Conservation (phyloP, 2,888 invertebrate species). For the Pimpla rufipes region DNA sequence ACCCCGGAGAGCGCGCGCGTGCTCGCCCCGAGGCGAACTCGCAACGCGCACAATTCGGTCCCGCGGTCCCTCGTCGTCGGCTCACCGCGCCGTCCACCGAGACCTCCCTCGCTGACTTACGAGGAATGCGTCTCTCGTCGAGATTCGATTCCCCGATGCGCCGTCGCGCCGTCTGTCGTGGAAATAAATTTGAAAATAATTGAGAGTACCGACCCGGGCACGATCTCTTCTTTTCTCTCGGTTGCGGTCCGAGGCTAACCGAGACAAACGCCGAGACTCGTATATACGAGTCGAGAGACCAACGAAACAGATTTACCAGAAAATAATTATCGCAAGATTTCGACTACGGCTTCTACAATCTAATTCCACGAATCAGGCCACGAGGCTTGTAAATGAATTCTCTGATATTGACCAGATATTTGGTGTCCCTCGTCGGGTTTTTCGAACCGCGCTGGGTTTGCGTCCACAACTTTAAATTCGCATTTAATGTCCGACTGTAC, state of each 20-base stretch:
- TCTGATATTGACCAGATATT: no score
- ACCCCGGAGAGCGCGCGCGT: constrained; percentile 51
- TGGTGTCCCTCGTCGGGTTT: no score
- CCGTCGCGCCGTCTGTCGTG: constrained; percentile 48
- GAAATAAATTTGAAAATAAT: constrained; percentile 68
- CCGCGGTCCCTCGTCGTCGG: constrained; percentile 25
- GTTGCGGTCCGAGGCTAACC: not conserved
- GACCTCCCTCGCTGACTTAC: constrained; percentile 59
- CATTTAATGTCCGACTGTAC: no score
- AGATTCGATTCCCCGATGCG: constrained; percentile 66
- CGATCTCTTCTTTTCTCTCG: constrained; percentile 38
- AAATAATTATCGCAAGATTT: no score
- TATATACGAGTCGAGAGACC: no score
- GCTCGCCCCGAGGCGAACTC: constrained; percentile 24
- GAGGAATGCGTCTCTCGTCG: constrained; percentile 58
- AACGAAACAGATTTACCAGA: no score
- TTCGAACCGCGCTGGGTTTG: no score
- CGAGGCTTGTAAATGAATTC: no score
- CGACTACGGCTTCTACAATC: no score
- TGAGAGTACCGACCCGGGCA: constrained; percentile 55
- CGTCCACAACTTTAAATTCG: no score
- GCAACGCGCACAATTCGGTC: constrained; percentile 31
- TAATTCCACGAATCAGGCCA: no score
- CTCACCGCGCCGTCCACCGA: not conserved
- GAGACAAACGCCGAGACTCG: no score